Base-by-base conservation (phyloP, 2,888 invertebrate species). In the Homarus gammarus region DNA sequence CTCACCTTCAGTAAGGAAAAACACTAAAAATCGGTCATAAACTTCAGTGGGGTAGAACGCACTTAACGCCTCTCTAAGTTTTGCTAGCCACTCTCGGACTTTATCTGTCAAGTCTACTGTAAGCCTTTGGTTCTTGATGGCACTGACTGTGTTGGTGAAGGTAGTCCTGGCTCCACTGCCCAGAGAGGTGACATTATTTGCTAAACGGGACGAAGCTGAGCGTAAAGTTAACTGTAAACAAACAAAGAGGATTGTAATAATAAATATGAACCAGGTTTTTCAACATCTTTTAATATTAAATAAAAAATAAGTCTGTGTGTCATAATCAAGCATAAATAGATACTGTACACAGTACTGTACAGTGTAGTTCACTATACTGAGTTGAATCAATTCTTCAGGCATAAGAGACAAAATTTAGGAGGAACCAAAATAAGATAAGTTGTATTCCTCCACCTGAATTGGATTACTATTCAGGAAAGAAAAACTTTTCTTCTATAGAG, bases 1-100 rank as follows among this genome's bases (percentile, higher is more conserved):
- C 88, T 64, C 72, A 91, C 91, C 88, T 90, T 91, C 91, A 64
- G 88, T 85, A 33, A 91, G 44, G 38, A 91, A 78, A 84, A 91
- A 90, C 82, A 88, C 51, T 18, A 90, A 51, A 61, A 77, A 82
- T 78, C 79, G 82, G 49, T 89, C 72, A 49, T 90, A 91, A 33
- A 91, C 27, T 73, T 89, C 79, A 2, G 84, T 83, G 27, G 86
- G 87, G 49, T 51, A 82, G n/a, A 91, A 86, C 12, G 77, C 90
- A 51, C 70, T 68, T 2, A 84, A 72, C 18, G 73, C 84, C 27
- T 86, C 88, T 68, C 75, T 88, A 12, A 75, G 33, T 18, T 61
- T 81, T 33, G 73, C 64, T 27, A 87, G 44, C 72, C 79, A 79
- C 5, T 38, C 64, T 64, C 75, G 44, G 1, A 86, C 38, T 33